phyloP scores from a whole-genome alignment of 2,888 invertebrate genomes.

The Leucania comma region DNA sequence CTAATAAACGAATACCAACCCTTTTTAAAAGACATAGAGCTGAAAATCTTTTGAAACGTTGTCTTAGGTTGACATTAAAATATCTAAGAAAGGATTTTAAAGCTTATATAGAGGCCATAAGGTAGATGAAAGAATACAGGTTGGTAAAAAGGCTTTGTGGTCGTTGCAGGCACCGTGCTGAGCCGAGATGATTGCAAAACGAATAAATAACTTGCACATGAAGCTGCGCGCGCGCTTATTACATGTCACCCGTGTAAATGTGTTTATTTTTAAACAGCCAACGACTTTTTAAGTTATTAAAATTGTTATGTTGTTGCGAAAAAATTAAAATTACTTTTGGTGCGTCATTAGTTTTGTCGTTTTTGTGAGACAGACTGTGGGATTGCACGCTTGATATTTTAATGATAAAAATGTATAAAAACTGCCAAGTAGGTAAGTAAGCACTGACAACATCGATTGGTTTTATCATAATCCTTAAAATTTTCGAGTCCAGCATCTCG shows the following conservation, averaged over 20 bases:
- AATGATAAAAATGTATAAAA: constrained; percentile 7
- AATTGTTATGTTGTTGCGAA: constrained; percentile 57
- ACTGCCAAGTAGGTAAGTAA: too few species aligned
- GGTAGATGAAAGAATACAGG: constrained; percentile 18
- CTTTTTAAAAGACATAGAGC: constrained; percentile 17
- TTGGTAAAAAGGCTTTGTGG: constrained; percentile 51
- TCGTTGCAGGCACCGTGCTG: constrained; percentile 64
- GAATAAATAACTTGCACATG: constrained; percentile 65
- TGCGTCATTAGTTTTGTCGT: constrained; percentile 30
- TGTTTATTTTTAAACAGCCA: constrained; percentile 66
- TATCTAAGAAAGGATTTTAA: constrained; percentile 64
- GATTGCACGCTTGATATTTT: constrained; percentile 1
- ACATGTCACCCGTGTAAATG: constrained; percentile 62
- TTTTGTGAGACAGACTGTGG: constrained; percentile 5
- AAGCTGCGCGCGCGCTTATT: constrained; percentile 63
- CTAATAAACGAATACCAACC: constrained; percentile 56
- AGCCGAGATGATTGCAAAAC: constrained; percentile 67
- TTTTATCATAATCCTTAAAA: neutral
- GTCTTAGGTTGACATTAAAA: constrained; percentile 47
- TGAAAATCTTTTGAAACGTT: constrained; percentile 14
- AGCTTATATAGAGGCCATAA: constrained; percentile 38
- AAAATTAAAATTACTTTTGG: constrained; percentile 46
- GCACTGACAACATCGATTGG: neutral
- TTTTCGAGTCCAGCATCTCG: neutral
- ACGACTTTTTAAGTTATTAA: constrained; percentile 61